Percentiles rank a stretch among this genome's conserved stretches.
Evolutionary conservation across 2,797 vertebrate species (phyloP).

Genomic region (Brotula barbata): DNA sequence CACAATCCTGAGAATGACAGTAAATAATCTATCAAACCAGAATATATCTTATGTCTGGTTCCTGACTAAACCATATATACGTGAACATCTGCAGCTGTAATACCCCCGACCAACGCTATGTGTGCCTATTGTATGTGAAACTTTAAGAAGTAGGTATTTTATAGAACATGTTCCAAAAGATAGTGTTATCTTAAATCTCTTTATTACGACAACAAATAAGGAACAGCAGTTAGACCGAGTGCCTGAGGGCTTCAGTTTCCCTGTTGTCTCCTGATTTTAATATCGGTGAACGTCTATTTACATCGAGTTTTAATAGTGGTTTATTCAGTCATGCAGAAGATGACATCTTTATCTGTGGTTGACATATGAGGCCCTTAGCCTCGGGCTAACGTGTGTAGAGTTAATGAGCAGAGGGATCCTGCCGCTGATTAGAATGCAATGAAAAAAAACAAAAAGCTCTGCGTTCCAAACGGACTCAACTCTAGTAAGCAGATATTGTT

Average conservation of each 20-base stretch:
- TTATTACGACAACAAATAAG: conserved; percentile 45
- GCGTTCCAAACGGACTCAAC: conserved; percentile 45
- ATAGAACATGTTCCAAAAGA: conserved; percentile 22
- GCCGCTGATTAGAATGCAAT: conserved; percentile 71
- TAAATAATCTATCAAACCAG: too few species aligned
- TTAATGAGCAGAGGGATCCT: conserved; percentile 79
- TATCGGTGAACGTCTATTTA: conserved; percentile 68
- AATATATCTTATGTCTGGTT: too few species aligned
- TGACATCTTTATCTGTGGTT: conserved; percentile 77
- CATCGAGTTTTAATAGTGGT: conserved; percentile 72
- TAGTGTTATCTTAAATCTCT: conserved; percentile 41
- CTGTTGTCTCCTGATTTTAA: conserved; percentile 70
- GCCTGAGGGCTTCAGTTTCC: conserved; percentile 66
- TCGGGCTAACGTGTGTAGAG: conserved; percentile 71
- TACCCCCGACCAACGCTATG: neutral
- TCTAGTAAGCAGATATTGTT: conserved; percentile 27
- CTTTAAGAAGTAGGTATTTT: conserved; percentile 13
- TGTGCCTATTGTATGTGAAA: conserved; percentile 1
- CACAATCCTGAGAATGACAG: too few species aligned
- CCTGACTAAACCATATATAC: neutral
- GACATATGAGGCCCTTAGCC: conserved; percentile 74
- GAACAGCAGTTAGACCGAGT: conserved; percentile 54
- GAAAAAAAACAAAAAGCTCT: conserved; percentile 61
- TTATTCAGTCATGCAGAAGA: conserved; percentile 75
- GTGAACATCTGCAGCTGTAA: neutral